phyloP scores from a whole-genome alignment of 2,797 vertebrate species.

The Balearica regulorum region DNA sequence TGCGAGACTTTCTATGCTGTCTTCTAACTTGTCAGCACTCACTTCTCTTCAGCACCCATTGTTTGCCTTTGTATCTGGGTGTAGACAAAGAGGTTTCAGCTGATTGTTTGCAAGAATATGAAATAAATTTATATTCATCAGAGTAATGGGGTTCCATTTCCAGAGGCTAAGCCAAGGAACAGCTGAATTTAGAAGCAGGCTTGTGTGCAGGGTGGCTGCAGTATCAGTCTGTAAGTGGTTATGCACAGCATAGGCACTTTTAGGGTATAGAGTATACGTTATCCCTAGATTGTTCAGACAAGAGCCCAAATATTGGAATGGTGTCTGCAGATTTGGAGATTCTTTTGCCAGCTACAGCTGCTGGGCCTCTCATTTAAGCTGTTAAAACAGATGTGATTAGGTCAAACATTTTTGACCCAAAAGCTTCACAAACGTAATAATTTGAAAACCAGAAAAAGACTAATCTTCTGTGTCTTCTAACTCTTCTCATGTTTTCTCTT shows the following conservation, averaged over 20 bases:
- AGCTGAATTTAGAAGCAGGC: conserved; percentile 27
- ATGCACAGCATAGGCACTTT: neutral
- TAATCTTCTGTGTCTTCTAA: conserved; percentile 49
- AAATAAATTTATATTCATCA: conserved; percentile 14
- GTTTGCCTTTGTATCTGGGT: neutral
- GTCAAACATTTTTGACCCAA: conserved; percentile 49
- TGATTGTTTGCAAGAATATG: conserved; percentile 17
- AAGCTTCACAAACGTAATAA: neutral
- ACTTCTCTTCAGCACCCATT: neutral
- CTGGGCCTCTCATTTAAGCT: conserved; percentile 8
- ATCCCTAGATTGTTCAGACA: conserved; percentile 17
- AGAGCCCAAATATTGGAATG: conserved; percentile 32
- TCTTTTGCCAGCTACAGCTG: conserved; percentile 43
- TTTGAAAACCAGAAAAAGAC: conserved; percentile 46
- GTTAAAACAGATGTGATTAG: conserved; percentile 52
- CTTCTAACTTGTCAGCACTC: neutral
- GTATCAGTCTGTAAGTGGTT: neutral
- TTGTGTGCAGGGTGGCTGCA: neutral
- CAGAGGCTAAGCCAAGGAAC: neutral
- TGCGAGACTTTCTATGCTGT: neutral
- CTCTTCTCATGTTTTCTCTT: conserved; percentile 43
- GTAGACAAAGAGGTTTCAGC: conserved; percentile 10
- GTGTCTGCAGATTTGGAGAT: neutral
- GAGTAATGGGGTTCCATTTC: neutral
- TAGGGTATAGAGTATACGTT: neutral